phyloP scores from a whole-genome alignment of 2,113 vertebrate species.

The Mesembrinibis cayennensis region DNA sequence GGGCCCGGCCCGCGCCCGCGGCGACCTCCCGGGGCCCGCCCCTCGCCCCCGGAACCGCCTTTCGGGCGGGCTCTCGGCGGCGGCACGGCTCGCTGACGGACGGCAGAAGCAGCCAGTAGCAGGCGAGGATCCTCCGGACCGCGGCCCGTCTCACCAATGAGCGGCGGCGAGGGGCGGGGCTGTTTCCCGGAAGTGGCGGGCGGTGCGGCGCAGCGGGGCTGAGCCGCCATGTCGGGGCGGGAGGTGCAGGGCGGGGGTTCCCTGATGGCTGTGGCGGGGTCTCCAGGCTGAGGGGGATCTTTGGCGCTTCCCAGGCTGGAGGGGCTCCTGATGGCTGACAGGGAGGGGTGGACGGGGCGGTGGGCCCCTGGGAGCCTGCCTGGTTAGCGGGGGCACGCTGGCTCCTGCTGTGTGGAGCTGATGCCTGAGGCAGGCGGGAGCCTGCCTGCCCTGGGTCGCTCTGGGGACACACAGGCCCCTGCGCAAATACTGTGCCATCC shows the following conservation, averaged over 20 bases:
- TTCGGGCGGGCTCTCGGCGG: not conserved
- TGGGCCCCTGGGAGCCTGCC: not conserved
- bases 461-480: no score
- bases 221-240: conserved; percentile 78
- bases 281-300: not conserved
- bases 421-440: no score
- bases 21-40: not conserved
- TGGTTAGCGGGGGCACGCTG: not conserved
- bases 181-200: not conserved
- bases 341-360: not conserved
- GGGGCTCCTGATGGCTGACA: no score
- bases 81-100: not conserved
- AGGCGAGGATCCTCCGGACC: accelerated
- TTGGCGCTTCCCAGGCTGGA: not conserved
- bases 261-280: no score
- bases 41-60: not conserved
- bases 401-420: not conserved
- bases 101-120: not conserved
- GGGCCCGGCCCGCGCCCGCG: not conserved
- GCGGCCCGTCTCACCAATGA: not conserved
- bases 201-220: not conserved
- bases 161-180: not conserved
- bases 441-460: not conserved
- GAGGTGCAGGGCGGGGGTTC: conserved; percentile 62
- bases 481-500: conserved; percentile 89